These are phyloP conservation scores for Coluber constrictor DNA, from an alignment of 2,797 vertebrate genomes.

Conservation along the genomic window DNA sequence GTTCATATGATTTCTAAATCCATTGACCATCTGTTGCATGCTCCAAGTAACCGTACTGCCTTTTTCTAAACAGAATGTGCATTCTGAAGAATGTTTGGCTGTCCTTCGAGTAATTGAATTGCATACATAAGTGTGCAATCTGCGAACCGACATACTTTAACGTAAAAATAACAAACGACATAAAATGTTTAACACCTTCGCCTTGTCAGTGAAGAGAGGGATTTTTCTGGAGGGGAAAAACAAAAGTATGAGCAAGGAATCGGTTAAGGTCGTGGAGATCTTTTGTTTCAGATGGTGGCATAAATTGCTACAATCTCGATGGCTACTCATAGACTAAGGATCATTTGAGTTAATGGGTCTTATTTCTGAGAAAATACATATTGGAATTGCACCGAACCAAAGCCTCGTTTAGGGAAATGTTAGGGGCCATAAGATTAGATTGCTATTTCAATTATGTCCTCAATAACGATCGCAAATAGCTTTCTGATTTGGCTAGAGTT, in stretches of 20 bases:
- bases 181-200: background rate
- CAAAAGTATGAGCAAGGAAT: background rate
- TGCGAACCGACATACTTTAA: background rate
- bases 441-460: background rate
- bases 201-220: background rate
- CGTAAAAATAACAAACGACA: background rate
- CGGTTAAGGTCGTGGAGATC: background rate
- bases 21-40: background rate
- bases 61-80: background rate
- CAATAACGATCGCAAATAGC: background rate
- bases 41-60: background rate
- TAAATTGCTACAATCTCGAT: background rate
- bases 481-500: background rate
- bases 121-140: background rate
- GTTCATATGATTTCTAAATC: background rate
- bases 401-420: background rate
- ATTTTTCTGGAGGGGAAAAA: background rate
- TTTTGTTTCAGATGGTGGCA: background rate
- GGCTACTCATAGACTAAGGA: background rate
- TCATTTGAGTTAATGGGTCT: background rate
- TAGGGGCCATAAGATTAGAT: background rate
- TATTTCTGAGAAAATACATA: background rate
- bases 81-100: background rate
- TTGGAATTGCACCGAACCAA: background rate
- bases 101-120: background rate